A percentile compares a stretch with the other conserved stretches of the same genome.
Evolutionary conservation across 2,888 invertebrate genomes (phyloP).

Genomic region (Drosophila macrospina): DNA sequence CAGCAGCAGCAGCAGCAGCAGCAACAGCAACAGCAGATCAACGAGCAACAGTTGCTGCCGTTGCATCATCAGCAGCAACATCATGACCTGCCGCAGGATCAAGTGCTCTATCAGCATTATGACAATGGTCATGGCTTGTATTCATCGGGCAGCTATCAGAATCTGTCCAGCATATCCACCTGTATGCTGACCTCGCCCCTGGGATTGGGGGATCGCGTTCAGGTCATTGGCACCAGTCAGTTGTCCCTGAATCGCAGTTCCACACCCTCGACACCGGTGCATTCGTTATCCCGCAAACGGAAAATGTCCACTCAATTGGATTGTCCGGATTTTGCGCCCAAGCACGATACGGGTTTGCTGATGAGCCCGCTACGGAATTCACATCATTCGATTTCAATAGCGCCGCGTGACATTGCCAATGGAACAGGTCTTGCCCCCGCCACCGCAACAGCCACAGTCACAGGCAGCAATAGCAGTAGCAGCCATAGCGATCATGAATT

Average conservation of each 20-base stretch:
- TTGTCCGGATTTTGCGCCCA: slow-evolving; percentile 77
- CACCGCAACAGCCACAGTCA: slow-evolving; percentile 27
- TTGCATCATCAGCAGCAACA: slow-evolving; percentile 58
- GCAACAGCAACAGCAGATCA: slow-evolving; percentile 49
- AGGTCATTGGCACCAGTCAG: slow-evolving; percentile 81
- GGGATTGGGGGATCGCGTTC: slow-evolving; percentile 77
- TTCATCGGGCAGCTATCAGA: slow-evolving; percentile 62
- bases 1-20: slow-evolving; percentile 62
- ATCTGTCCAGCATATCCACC: slow-evolving; percentile 66
- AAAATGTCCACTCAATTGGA: slow-evolving; percentile 83
- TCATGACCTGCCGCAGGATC: slow-evolving; percentile 54
- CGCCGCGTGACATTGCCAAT: slow-evolving; percentile 12
- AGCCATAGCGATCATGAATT: slow-evolving; percentile 52
- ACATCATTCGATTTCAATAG: slow-evolving; percentile 59
- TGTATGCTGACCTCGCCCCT: slow-evolving; percentile 78
- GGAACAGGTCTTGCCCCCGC: slow-evolving; percentile 1
- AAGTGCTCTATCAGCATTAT: slow-evolving; percentile 64
- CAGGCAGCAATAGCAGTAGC: slow-evolving; percentile 23
- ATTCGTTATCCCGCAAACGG: slow-evolving; percentile 80
- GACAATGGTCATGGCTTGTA: slow-evolving; percentile 64
- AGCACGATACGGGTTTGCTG: slow-evolving; percentile 81
- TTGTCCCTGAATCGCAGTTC: slow-evolving; percentile 74
- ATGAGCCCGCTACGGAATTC: slow-evolving; percentile 75
- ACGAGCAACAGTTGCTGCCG: slow-evolving; percentile 54
- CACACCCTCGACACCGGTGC: slow-evolving; percentile 79